These are phyloP conservation scores for Ophioninae sp. DNA, from an alignment of 2,888 invertebrate species.

Conservation along the genomic window DNA sequence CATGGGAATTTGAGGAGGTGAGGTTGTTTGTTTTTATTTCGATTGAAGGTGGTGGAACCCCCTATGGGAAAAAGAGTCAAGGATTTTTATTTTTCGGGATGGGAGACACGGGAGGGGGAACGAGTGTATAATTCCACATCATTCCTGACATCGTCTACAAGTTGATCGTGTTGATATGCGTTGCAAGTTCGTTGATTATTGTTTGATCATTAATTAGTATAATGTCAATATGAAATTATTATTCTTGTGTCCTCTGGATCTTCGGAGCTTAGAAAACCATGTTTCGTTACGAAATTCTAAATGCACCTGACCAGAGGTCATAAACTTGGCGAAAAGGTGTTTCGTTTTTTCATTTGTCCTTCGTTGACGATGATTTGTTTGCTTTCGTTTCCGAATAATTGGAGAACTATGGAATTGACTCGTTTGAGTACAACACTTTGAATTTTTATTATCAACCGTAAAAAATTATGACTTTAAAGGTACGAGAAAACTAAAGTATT, in stretches of 20 bases:
- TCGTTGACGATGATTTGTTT: not conserved
- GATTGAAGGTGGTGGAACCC: slow-evolving; percentile 70
- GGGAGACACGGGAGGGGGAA: slow-evolving; percentile 79
- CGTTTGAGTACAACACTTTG: not conserved
- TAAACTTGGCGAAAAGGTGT: too few relatives aligned
- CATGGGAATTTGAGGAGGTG: slow-evolving; percentile 60
- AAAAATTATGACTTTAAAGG: not conserved
- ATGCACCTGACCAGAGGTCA: too few relatives aligned
- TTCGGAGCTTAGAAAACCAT: too few relatives aligned
- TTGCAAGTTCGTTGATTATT: not conserved
- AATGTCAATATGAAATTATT: not conserved
- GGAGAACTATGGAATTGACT: not conserved
- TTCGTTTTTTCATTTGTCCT: too few relatives aligned
- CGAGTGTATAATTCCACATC: slow-evolving; percentile 43
- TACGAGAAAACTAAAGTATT: not conserved
- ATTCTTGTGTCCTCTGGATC: not conserved
- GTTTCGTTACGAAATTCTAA: too few relatives aligned
- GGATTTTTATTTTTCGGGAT: slow-evolving; percentile 75
- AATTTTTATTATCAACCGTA: not conserved
- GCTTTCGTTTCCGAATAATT: not conserved
- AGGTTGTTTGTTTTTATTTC: slow-evolving; percentile 60
- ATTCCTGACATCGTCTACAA: not conserved
- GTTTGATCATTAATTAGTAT: not conserved
- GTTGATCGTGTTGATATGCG: not conserved
- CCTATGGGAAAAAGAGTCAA: slow-evolving; percentile 77